Evolutionary conservation across 2,113 vertebrate species (phyloP), one percentile per base, ranked within the genome.

Genomic region (Bucco capensis): DNA sequence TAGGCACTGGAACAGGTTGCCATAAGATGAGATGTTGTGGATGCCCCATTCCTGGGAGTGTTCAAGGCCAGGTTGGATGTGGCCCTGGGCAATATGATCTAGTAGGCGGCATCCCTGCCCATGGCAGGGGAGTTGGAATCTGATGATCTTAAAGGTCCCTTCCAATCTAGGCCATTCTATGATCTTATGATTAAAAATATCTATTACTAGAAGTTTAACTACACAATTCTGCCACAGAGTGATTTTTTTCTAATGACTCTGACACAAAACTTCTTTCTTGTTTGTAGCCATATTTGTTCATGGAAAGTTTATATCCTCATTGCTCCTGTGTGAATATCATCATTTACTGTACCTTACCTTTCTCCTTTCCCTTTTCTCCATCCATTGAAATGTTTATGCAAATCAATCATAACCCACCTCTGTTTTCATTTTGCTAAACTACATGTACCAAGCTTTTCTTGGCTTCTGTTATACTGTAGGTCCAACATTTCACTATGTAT

Each of bases 251-350:
- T n/a, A n/a, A n/a, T n/a, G n/a, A n/a, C n/a, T n/a, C 28, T 60
- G 28, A 9, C 16, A 71, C 10, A 58, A 66, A 78, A 30, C 2
- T 21, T 64, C 27, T 31, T n/a, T n/a, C 31, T 64, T 21, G 5
- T 30, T 86, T 27, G 5, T 30, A 57, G 27, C 12, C 5, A 10
- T 56, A 38, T 35, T 67, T 12, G 5, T 66, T 71, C 7, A 38
- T 15, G 22, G 14, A 27, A 0, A 3, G 27, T 49, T 66, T 49
- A 49, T 57, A n/a, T 24, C 5, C 3, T 67, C 33, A 38, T 70
- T 66, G 9, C 0, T 62, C 9, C 27, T 60, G 33, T 40, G 28
- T 49, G 38, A 50, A 40, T 7, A 51, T 6, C 0, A 0, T n/a
- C 27, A 5, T 81, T 73, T 44, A 18, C 14, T 73, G 6, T 82